These are phyloP conservation scores for Protobothrops mucrosquamatus DNA, from an alignment of 2,113 vertebrate species.

Conservation along the genomic window DNA sequence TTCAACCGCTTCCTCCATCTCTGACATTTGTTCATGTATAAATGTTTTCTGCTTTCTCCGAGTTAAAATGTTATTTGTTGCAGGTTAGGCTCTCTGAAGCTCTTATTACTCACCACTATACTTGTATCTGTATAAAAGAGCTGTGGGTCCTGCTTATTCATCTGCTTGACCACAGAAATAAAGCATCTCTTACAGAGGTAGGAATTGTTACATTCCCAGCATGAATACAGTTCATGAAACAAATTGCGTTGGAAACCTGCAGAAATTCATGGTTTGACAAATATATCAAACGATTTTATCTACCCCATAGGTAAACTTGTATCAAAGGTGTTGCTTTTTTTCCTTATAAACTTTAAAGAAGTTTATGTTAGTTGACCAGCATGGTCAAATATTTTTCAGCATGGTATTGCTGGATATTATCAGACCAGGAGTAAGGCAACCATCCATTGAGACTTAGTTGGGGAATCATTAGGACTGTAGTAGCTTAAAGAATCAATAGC, in stretches of 20 bases:
- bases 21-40: neutral
- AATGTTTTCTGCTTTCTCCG: neutral
- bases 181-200: slow-evolving; percentile 83
- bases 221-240: neutral
- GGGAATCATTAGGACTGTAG: neutral
- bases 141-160: slow-evolving; percentile 90
- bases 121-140: slow-evolving; percentile 87
- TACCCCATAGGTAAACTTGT: neutral
- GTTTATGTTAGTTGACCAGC: neutral
- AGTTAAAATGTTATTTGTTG: slow-evolving; percentile 35
- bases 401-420: neutral
- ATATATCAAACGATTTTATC: neutral
- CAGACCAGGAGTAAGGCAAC: neutral
- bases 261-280: neutral
- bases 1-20: neutral
- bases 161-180: slow-evolving; percentile 83
- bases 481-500: neutral
- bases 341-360: neutral
- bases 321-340: neutral
- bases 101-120: slow-evolving; percentile 76
- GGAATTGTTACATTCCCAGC: neutral
- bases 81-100: slow-evolving; percentile 89
- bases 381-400: neutral
- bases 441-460: neutral
- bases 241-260: neutral